A percentile compares a stretch with the other conserved stretches of the same genome.
Evolutionary conservation across 2,888 invertebrate species (phyloP).

Genomic region (Crocallis elinguaria): DNA sequence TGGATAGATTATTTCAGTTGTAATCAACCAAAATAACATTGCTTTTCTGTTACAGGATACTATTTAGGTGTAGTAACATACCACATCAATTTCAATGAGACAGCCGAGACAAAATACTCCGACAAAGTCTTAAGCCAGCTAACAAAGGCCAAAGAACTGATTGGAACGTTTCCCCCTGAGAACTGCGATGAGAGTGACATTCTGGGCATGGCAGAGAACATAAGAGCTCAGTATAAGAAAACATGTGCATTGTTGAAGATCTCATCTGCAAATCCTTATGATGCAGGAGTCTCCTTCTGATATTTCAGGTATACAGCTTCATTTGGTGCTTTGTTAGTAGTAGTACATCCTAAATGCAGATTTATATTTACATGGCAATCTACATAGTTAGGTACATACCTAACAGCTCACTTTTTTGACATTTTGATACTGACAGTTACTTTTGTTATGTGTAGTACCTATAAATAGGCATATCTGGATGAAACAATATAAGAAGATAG

Average conservation of each 20-base stretch:
- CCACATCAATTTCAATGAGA: constrained; percentile 63
- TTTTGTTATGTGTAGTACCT: too few relatives aligned
- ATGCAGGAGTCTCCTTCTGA: constrained; percentile 86
- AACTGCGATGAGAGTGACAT: constrained; percentile 89
- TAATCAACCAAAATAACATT: too few relatives aligned
- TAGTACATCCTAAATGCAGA: too few relatives aligned
- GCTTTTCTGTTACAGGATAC: constrained; percentile 79
- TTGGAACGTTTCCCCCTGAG: constrained; percentile 86
- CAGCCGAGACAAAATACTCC: constrained; percentile 59
- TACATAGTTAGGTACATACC: too few relatives aligned
- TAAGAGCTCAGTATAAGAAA: constrained; percentile 88
- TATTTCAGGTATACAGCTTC: constrained; percentile 37
- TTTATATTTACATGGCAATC: too few relatives aligned
- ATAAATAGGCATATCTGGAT: too few relatives aligned
- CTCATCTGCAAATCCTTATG: constrained; percentile 82
- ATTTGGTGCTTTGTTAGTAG: too few relatives aligned
- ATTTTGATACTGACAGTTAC: too few relatives aligned
- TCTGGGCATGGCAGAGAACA: constrained; percentile 83
- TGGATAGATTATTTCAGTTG: too few relatives aligned
- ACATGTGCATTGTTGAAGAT: constrained; percentile 88
- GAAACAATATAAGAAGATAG: too few relatives aligned
- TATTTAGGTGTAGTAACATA: constrained; percentile 87
- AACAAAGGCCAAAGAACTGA: constrained; percentile 82
- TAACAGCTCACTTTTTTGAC: too few relatives aligned
- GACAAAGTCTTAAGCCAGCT: constrained; percentile 84